phyloP scores from a whole-genome alignment of 2,888 invertebrate species.

The Serripes groenlandicus region DNA sequence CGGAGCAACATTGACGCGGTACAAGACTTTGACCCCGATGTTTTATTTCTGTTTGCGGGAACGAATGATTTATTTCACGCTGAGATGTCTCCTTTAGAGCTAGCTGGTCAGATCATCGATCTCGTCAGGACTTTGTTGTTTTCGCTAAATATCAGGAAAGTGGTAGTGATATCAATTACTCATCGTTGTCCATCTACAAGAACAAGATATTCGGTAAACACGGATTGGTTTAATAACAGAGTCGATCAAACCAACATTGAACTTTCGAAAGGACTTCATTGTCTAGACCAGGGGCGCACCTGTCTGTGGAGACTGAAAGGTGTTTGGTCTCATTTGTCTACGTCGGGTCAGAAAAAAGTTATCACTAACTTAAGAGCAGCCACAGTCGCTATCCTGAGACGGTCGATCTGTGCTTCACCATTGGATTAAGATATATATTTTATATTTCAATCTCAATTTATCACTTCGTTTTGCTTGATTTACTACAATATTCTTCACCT shows the following conservation, averaged over 20 bases:
- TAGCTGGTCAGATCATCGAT: background rate
- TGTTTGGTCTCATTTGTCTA: no score
- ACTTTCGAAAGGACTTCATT: no score
- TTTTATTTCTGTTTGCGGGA: background rate
- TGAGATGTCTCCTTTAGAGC: background rate
- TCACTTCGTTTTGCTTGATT: no score
- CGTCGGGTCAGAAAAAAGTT: no score
- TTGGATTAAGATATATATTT: no score
- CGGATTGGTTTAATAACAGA: background rate
- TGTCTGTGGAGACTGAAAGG: no score
- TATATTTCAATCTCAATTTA: no score
- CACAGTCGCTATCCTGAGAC: no score
- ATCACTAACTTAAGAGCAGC: no score
- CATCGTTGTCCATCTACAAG: background rate
- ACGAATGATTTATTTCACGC: conserved; percentile 1
- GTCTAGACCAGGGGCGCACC: no score
- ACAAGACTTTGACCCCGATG: conserved; percentile 1
- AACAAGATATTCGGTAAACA: background rate
- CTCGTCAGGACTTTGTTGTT: background rate
- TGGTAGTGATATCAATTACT: background rate
- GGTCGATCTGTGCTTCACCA: no score
- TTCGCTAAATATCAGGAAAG: background rate
- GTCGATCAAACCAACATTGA: conserved; percentile 8
- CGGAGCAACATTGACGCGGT: background rate
- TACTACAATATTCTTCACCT: no score